Conservation (phyloP, 1,140 invertebrate genomes). For the Camponotus floridanus region DNA sequence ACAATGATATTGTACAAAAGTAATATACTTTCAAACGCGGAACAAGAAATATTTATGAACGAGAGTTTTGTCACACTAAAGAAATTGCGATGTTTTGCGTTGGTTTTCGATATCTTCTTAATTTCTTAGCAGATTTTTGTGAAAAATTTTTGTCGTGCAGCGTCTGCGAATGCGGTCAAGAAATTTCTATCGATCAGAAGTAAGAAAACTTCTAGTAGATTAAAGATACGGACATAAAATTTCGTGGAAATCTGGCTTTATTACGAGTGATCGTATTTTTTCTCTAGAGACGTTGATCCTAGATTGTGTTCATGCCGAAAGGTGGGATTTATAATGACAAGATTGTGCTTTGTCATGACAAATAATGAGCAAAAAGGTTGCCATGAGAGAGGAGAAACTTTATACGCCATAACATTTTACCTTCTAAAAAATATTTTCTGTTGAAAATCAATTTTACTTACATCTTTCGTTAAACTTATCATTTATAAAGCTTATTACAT, state of each 20-base stretch:
- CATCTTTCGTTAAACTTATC: background rate
- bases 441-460: background rate
- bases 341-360: background rate
- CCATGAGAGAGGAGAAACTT: background rate
- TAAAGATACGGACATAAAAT: slow-evolving; percentile 35
- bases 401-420: background rate
- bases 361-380: slow-evolving; percentile 3
- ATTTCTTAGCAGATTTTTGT: background rate
- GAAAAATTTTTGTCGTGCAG: slow-evolving; percentile 14
- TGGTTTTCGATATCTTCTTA: background rate
- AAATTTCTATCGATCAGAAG: slow-evolving; percentile 14
- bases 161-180: background rate
- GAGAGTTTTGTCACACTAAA: background rate
- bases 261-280: slow-evolving; percentile 21
- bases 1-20: too few species aligned
- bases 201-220: slow-evolving; percentile 25
- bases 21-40: background rate
- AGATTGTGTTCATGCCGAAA: slow-evolving; percentile 1
- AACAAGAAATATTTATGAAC: slow-evolving; percentile 20
- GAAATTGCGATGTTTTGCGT: background rate
- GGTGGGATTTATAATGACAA: background rate
- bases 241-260: slow-evolving; percentile 22
- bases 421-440: background rate
- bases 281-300: background rate
- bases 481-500: background rate